A percentile compares a stretch with the other conserved stretches of the same genome.
Evolutionary conservation across 2,113 vertebrate genomes (phyloP).

Genomic region (Bucco capensis): DNA sequence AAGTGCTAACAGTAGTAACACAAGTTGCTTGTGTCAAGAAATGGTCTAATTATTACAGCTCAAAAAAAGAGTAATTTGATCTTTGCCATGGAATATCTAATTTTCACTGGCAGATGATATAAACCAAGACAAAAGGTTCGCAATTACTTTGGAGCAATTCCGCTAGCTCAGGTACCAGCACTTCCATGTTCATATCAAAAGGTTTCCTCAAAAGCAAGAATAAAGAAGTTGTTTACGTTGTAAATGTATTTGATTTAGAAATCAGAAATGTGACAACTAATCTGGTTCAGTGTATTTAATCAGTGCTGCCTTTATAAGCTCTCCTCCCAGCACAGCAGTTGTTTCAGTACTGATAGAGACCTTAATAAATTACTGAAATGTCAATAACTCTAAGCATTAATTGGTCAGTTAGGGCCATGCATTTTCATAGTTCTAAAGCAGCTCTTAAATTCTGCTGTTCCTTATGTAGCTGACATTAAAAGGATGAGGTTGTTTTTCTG

Average conservation of each 20-base stretch:
- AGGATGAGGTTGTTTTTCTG: not conserved
- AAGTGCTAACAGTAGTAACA: not conserved
- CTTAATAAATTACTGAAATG: not conserved
- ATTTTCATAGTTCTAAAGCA: not conserved
- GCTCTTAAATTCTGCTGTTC: not conserved
- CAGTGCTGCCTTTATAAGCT: not conserved
- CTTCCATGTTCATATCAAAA: not conserved
- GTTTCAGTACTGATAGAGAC: not conserved
- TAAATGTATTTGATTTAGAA: not conserved
- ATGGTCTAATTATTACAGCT: not conserved
- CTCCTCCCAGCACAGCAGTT: not conserved
- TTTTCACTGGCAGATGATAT: not conserved
- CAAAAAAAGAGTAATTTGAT: not conserved
- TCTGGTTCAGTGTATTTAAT: not conserved
- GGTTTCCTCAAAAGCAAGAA: not conserved
- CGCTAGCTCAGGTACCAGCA: not conserved
- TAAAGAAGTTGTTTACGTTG: not conserved
- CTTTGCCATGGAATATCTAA: not conserved
- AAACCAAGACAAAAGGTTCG: not conserved
- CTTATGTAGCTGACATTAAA: not conserved
- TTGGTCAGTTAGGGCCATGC: not conserved
- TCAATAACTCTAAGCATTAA: not conserved
- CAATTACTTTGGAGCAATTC: not conserved
- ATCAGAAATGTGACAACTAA: not conserved
- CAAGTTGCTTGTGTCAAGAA: not conserved